Base-by-base conservation (phyloP, 2,113 vertebrate species). In the Indri indri region DNA sequence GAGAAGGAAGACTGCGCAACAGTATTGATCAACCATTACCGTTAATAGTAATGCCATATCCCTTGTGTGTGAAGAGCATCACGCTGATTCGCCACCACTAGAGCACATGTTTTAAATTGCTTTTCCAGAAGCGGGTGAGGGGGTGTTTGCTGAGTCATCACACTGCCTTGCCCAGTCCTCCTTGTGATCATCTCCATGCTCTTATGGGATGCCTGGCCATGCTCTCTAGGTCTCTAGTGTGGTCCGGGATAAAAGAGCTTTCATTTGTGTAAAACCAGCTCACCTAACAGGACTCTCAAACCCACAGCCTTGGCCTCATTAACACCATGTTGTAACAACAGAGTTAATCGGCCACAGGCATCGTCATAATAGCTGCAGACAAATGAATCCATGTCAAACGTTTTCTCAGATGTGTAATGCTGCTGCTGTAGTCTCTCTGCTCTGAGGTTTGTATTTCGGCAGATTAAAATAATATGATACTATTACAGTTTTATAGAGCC, bases 401-500 rank as follows among this genome's bases (percentile, higher is more conserved):
- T 81, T 92, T 91, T 93, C 91, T 52, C 47, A 73, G 95, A 54
- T 32, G 50, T 54, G 50, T 34, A 50, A 70, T 20, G 80, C 92
- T 79, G 84, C 61, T 32, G 59, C 90, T 54, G 87, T 34, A 47
- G 40, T 83, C 87, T 45, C 59, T 81, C 77, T n/a, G 34, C 81
- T 86, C 42, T 30, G 65, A 63, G 70, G 70, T 52, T 83, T 90
- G 84, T 37, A 45, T 94, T 96, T 94, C 90, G 88, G 59, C 88
- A 93, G 79, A 97, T 95, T 95, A 93, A 96, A 97, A 97, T 94
- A 93, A 89, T 84, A 54, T 8, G 84, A 94, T 47, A 81, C 85
- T 76, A 54, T n/a, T 90, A 66, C 22, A 14, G 47, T 54, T 93
- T 95, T 83, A 91, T 1, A 86, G 96, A 94, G 91, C 89, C 74